A percentile compares a stretch with the other conserved stretches of the same genome.
These are phyloP conservation scores for Platichthys flesus DNA, from an alignment of 2,113 vertebrate species.

Conservation along the genomic window DNA sequence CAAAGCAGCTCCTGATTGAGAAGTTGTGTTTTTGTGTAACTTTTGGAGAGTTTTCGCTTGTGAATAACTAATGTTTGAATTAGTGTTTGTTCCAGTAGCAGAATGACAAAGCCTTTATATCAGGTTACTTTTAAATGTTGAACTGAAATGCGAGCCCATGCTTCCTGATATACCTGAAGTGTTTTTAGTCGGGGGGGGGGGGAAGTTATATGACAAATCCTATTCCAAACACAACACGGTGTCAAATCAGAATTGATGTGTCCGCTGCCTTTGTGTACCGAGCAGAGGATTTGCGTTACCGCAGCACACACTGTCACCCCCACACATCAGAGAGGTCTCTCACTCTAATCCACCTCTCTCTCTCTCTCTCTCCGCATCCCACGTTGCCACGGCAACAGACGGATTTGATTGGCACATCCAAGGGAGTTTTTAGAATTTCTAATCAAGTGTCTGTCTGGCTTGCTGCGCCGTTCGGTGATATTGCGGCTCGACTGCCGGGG, in stretches of 20 bases:
- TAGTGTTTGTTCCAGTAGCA: not conserved
- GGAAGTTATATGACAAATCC: not conserved
- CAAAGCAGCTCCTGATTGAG: not conserved
- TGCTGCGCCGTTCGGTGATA: conserved; percentile 51
- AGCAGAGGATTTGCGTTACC: conserved; percentile 7
- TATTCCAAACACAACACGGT: not conserved
- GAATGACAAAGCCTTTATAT: not conserved
- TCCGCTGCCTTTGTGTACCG: conserved; percentile 12
- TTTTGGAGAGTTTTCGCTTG: no score
- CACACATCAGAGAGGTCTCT: conserved; percentile 33
- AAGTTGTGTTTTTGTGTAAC: not conserved
- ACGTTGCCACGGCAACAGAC: conserved; percentile 60
- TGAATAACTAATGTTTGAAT: not conserved
- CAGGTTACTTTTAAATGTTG: conserved; percentile 2
- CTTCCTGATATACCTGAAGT: conserved; percentile 10
- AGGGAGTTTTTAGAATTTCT: conserved; percentile 67
- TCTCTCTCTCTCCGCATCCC: conserved; percentile 33
- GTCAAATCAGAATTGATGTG: conserved; percentile 3
- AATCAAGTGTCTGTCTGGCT: conserved; percentile 70
- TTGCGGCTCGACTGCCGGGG: conserved; percentile 63
- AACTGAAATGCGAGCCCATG: not conserved
- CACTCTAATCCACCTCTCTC: conserved; percentile 58
- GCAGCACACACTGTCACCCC: not conserved
- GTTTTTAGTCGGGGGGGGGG: not conserved
- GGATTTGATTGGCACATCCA: conserved; percentile 65